Conservation (phyloP, 2,888 invertebrate genomes). For the Nemoura dubitans region DNA sequence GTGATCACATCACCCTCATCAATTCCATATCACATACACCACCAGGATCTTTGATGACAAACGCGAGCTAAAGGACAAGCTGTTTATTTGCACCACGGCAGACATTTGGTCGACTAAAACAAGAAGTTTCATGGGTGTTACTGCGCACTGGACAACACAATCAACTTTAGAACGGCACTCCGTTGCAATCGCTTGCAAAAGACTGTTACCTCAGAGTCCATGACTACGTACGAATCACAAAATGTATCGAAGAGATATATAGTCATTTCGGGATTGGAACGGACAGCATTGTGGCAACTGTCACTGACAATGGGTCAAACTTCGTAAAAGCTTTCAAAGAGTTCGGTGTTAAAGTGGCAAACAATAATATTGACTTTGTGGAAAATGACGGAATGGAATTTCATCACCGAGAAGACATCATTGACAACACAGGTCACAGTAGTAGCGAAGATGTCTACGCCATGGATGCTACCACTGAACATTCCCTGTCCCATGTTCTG, state of each 20-base stretch:
- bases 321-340: constrained; percentile 35
- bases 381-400: not conserved
- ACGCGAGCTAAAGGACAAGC: not conserved
- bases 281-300: not conserved
- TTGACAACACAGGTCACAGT: not conserved
- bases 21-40: too few species aligned
- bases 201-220: not conserved
- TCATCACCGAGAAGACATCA: not conserved
- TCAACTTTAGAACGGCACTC: not conserved
- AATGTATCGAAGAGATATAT: constrained; percentile 7
- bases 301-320: constrained; percentile 32
- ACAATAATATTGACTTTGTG: not conserved
- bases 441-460: not conserved
- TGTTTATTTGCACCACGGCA: constrained; percentile 12
- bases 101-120: constrained; percentile 28
- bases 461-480: not conserved
- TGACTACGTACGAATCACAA: not conserved
- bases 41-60: not conserved
- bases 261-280: not conserved
- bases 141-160: not conserved
- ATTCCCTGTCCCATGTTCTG: not conserved
- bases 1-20: too few species aligned
- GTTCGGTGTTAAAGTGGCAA: constrained; percentile 7
- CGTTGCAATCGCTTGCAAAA: constrained; percentile 10
- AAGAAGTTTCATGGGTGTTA: constrained; percentile 13